Evolutionary conservation across 2,113 vertebrate species (phyloP).

Genomic region (Heptranchias perlo): DNA sequence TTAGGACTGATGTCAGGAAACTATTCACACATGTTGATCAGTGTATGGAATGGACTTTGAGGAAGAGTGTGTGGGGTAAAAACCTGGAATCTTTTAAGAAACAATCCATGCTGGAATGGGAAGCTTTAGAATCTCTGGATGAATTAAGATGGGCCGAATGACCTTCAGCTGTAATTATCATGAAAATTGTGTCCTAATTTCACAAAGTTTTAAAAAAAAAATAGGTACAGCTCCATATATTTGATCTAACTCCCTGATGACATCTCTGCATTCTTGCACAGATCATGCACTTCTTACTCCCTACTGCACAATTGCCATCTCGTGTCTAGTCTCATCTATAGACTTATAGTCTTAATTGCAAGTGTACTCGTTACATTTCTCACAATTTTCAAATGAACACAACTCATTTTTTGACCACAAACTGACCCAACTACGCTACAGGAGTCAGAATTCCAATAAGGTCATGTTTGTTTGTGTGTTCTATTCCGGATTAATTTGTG

Average conservation of each 20-base stretch:
- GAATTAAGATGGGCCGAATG: not conserved
- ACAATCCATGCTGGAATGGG: not conserved
- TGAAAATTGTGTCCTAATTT: not conserved
- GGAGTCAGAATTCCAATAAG: not conserved
- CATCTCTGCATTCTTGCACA: not conserved
- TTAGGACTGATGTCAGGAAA: no score
- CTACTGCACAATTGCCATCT: not conserved
- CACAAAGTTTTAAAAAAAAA: no score
- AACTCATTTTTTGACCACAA: not conserved
- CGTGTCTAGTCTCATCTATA: not conserved
- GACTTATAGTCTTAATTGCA: not conserved
- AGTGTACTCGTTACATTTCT: not conserved
- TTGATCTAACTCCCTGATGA: not conserved
- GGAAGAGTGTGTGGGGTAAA: not conserved
- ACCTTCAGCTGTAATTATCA: not conserved
- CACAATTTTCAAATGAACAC: not conserved
- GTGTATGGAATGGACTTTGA: no score
- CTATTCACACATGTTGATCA: no score
- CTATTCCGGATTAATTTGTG: not conserved
- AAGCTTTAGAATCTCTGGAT: not conserved
- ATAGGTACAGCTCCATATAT: not conserved
- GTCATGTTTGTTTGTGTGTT: constrained; percentile 7
- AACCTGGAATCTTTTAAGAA: not conserved
- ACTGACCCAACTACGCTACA: not conserved
- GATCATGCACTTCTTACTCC: no score